These are phyloP conservation scores for Neogale vison DNA, from an alignment of 2,113 vertebrate species.

Conservation along the genomic window DNA sequence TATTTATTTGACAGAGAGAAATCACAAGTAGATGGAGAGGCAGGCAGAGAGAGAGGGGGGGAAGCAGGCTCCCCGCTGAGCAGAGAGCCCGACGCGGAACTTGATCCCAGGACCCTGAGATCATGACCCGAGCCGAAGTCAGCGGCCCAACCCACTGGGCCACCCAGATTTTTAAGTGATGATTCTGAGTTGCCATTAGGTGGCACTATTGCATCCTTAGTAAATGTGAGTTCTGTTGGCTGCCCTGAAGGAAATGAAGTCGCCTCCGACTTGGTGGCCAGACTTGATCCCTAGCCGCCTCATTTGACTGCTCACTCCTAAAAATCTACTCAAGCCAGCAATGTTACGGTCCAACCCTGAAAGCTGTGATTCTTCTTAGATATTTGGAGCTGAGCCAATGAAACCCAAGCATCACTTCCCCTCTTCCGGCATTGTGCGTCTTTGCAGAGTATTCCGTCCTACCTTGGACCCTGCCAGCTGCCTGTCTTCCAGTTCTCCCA, in stretches of 20 bases:
- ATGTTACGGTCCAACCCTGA: neutral
- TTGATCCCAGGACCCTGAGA: too few species aligned
- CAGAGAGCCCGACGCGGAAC: too few species aligned
- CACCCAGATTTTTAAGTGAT: neutral
- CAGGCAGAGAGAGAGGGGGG: too few species aligned
- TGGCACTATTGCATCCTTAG: neutral
- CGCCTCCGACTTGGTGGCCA: too few species aligned
- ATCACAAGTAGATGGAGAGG: too few species aligned
- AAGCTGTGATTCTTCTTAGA: neutral
- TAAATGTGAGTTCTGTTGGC: neutral
- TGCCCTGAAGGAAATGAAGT: accelerated
- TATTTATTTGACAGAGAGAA: too few species aligned
- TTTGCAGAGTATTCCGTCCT: neutral
- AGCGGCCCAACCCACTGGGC: too few species aligned
- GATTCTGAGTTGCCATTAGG: constrained; percentile 35
- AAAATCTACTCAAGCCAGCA: neutral
- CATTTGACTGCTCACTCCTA: neutral
- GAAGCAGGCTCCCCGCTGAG: too few species aligned
- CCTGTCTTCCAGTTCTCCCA: neutral
- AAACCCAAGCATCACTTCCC: neutral
- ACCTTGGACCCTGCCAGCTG: neutral
- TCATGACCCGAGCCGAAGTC: too few species aligned
- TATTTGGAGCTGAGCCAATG: neutral
- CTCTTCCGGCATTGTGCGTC: neutral
- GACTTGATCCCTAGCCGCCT: accelerated